Conservation (phyloP, 2,888 invertebrate species). For the Drosophila formosana region DNA sequence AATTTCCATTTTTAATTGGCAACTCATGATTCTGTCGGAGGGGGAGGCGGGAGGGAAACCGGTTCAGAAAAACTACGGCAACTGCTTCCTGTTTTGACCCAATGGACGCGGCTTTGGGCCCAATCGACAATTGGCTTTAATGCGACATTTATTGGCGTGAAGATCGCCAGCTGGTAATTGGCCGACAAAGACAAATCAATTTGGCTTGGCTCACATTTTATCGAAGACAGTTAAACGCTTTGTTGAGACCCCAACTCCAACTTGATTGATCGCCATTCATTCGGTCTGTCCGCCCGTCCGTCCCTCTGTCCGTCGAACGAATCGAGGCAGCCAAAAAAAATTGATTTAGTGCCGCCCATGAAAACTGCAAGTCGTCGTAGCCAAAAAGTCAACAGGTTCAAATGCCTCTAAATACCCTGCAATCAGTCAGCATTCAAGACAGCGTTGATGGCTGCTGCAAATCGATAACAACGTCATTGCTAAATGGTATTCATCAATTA, state of each 20-base stretch:
- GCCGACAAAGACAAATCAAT: slow-evolving; percentile 47
- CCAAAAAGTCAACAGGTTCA: slow-evolving; percentile 54
- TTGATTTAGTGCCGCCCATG: slow-evolving; percentile 70
- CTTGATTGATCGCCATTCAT: slow-evolving; percentile 53
- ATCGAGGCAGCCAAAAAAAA: slow-evolving; percentile 38
- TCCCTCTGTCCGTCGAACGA: slow-evolving; percentile 1
- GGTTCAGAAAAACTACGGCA: slow-evolving; percentile 3
- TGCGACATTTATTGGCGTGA: slow-evolving; percentile 50
- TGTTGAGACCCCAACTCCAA: slow-evolving; percentile 17
- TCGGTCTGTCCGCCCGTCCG: slow-evolving; percentile 5
- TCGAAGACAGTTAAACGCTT: slow-evolving; percentile 39
- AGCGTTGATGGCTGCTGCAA: too few species aligned
- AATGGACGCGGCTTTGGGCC: slow-evolving; percentile 13
- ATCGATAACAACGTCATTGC: not conserved
- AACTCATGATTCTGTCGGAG: slow-evolving; percentile 6
- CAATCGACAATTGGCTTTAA: slow-evolving; percentile 38
- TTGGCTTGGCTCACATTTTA: slow-evolving; percentile 28
- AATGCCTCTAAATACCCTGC: slow-evolving; percentile 16
- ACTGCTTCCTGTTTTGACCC: slow-evolving; percentile 61
- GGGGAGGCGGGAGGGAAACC: not conserved
- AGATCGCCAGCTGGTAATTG: slow-evolving; percentile 29
- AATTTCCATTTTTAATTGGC: slow-evolving; percentile 52
- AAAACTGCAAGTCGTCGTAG: slow-evolving; percentile 35
- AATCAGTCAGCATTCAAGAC: not conserved
- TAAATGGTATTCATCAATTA: not conserved